These are phyloP conservation scores for Xestia sexstrigata DNA, from an alignment of 2,888 invertebrate genomes.

Conservation along the genomic window DNA sequence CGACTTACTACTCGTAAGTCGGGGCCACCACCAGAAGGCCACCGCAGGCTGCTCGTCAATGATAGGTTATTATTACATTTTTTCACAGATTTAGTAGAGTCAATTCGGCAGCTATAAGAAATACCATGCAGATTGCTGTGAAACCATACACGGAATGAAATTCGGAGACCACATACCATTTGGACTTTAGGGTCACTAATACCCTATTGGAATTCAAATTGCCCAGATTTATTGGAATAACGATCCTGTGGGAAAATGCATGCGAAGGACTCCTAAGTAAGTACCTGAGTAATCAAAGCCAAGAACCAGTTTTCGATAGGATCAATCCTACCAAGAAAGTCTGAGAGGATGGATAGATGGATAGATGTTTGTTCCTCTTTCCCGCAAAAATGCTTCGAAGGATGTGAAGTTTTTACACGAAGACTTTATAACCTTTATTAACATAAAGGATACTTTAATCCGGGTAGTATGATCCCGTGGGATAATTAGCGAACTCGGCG, in stretches of 20 bases:
- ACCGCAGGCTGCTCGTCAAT: too few species aligned
- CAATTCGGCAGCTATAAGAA: constrained; percentile 28
- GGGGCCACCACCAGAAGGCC: too few species aligned
- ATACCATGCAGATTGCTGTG: constrained; percentile 33
- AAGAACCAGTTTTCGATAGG: constrained; percentile 4
- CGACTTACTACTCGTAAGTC: too few species aligned
- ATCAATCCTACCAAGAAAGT: neutral
- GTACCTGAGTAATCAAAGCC: neutral
- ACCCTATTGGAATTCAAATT: constrained; percentile 59
- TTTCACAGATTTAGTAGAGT: constrained; percentile 9
- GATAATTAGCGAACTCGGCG: too few species aligned
- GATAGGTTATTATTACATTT: neutral
- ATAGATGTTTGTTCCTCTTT: too few species aligned
- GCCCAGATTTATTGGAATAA: constrained; percentile 30
- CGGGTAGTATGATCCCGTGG: too few species aligned
- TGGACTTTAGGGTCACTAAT: constrained; percentile 41
- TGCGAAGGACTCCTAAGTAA: constrained; percentile 14
- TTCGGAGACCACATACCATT: constrained; percentile 27
- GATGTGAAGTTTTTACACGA: too few species aligned
- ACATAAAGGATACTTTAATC: too few species aligned
- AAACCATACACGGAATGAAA: constrained; percentile 40
- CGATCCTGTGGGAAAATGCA: constrained; percentile 58
- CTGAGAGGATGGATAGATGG: too few species aligned
- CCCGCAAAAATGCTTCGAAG: too few species aligned
- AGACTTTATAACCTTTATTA: too few species aligned